Conservation (phyloP, 1,140 invertebrate species). For the Arctopsyche grandis region DNA sequence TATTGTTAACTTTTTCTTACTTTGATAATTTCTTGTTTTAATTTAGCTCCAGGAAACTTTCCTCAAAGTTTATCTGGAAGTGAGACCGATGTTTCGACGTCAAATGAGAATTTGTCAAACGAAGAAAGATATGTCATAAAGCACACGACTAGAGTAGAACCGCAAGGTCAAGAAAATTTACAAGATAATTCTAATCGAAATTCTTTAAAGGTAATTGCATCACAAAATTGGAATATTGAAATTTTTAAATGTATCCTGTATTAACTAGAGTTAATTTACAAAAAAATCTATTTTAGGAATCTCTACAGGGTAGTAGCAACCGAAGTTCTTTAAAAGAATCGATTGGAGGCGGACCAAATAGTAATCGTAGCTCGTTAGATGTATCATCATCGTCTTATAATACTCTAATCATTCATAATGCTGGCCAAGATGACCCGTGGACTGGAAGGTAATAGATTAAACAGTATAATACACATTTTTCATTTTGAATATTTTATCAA, state of each 20-base stretch:
- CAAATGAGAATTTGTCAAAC: conserved; percentile 88
- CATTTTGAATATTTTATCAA: conserved; percentile 3
- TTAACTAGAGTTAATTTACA: neutral
- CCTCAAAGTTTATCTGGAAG: conserved; percentile 83
- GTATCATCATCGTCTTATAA: conserved; percentile 82
- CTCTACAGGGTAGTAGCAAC: conserved; percentile 69
- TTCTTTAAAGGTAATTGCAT: conserved; percentile 61
- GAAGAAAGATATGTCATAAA: conserved; percentile 86
- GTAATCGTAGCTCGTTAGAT: conserved; percentile 78
- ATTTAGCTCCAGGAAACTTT: conserved; percentile 68
- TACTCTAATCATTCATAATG: conserved; percentile 82
- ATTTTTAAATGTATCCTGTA: no score
- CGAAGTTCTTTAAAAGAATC: conserved; percentile 77
- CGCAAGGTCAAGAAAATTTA: conserved; percentile 89
- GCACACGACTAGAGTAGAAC: conserved; percentile 87
- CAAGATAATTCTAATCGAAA: conserved; percentile 65
- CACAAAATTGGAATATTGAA: conserved; percentile 4
- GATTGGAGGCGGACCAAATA: conserved; percentile 73
- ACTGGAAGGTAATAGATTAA: conserved; percentile 64
- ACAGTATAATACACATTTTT: neutral
- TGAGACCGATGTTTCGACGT: conserved; percentile 91
- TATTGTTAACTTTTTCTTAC: no score
- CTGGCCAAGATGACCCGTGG: conserved; percentile 74
- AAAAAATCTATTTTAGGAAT: conserved; percentile 60
- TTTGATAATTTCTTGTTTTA: conserved; percentile 30